These are phyloP conservation scores for Plecotus auritus DNA, from an alignment of 2,113 vertebrate species.

Conservation along the genomic window DNA sequence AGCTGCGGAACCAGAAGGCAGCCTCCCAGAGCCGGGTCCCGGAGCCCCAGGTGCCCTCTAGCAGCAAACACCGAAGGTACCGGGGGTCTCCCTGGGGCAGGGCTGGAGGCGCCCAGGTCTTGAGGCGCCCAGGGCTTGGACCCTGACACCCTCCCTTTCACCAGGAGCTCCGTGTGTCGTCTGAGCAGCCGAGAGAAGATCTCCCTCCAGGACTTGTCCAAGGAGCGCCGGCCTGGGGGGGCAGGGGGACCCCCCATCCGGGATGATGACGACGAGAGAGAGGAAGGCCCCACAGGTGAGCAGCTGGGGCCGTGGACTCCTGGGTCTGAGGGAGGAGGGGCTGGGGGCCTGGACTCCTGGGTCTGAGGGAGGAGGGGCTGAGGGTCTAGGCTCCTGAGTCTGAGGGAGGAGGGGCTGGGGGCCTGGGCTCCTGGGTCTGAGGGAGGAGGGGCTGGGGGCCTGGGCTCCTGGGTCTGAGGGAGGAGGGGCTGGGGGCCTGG, in stretches of 20 bases:
- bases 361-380: background rate
- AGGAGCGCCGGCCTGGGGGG: conserved; percentile 87
- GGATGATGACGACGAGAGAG: conserved; percentile 78
- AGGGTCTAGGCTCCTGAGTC: background rate
- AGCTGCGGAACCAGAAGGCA: conserved; percentile 79
- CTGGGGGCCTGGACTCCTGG: background rate
- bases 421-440: background rate
- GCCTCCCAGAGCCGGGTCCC: conserved; percentile 64
- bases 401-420: background rate
- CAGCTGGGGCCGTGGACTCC: background rate
- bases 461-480: background rate
- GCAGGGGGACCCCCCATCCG: conserved; percentile 62
- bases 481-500: background rate
- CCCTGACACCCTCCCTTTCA: fast-evolving
- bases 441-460: background rate
- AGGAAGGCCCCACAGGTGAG: conserved; percentile 78
- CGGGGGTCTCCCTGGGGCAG: fast-evolving
- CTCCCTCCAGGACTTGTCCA: conserved; percentile 91
- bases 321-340: background rate
- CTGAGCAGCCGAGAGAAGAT: conserved; percentile 94
- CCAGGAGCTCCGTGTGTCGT: conserved; percentile 89
- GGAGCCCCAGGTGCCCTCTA: conserved; percentile 59
- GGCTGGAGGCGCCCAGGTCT: fast-evolving
- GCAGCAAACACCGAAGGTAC: conserved; percentile 77
- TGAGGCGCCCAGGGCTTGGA: fast-evolving